These are phyloP conservation scores for Agonopterix alstromeriana DNA, from an alignment of 2,888 invertebrate genomes.

Conservation along the genomic window DNA sequence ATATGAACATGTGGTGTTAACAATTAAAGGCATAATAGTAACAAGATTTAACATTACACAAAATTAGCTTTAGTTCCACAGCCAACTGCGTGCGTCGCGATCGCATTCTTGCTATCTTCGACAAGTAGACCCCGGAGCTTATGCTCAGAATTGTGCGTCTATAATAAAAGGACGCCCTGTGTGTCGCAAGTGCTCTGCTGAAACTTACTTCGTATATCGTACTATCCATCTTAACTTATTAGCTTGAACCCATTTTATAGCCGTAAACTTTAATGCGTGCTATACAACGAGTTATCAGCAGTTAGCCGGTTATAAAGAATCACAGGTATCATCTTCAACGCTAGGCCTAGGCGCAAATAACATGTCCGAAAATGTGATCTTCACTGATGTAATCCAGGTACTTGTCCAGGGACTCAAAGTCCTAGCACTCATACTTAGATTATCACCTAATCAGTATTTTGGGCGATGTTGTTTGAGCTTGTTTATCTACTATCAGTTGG, in stretches of 20 bases:
- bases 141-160: not conserved
- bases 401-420: no score
- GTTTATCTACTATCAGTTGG: no score
- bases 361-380: not conserved
- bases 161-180: conserved; percentile 41
- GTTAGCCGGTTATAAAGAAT: conserved; percentile 33
- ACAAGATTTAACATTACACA: conserved; percentile 31
- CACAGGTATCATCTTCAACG: conserved; percentile 35
- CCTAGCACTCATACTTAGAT: no score
- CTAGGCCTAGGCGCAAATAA: not conserved
- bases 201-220: conserved; percentile 64
- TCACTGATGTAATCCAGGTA: no score
- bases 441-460: no score
- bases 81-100: conserved; percentile 54
- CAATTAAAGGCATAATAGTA: conserved; percentile 35
- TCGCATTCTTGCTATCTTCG: conserved; percentile 28
- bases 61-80: conserved; percentile 39
- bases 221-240: conserved; percentile 62
- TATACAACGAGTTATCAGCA: conserved; percentile 47
- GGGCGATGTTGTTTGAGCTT: no score
- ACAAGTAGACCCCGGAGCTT: not conserved
- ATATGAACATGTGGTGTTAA: conserved; percentile 36
- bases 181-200: conserved; percentile 71
- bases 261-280: conserved; percentile 22
- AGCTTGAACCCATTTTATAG: conserved; percentile 46